These are phyloP conservation scores for Agrotis segetum DNA, from an alignment of 2,888 invertebrate species.

Conservation along the genomic window DNA sequence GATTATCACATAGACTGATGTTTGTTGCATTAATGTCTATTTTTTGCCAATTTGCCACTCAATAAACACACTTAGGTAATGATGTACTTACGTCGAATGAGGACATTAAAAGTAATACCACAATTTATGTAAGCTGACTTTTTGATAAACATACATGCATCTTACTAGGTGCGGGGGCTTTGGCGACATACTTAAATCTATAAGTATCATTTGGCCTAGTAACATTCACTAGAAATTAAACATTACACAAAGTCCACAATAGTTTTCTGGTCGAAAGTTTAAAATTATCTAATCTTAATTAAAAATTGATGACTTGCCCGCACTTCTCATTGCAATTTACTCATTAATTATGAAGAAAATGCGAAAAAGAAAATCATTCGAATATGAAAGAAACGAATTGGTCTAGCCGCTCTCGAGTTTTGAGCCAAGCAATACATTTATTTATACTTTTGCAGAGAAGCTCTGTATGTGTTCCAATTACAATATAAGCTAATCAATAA, in stretches of 20 bases:
- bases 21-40: neutral
- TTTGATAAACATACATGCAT: neutral
- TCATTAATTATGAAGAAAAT: no score
- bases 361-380: no score
- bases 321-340: no score
- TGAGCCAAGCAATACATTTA: no score
- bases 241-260: no score
- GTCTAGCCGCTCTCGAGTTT: no score
- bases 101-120: slow-evolving; percentile 9
- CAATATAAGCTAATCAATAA: neutral
- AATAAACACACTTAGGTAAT: slow-evolving; percentile 28
- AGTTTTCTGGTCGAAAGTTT: no score
- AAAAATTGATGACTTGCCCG: no score
- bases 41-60: slow-evolving; percentile 15
- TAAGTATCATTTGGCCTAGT: neutral
- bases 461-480: neutral
- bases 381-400: no score
- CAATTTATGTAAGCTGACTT: slow-evolving; percentile 6
- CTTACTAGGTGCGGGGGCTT: neutral
- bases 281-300: no score
- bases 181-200: neutral
- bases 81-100: slow-evolving; percentile 7
- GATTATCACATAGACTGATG: slow-evolving; percentile 4
- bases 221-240: no score
- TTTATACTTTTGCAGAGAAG: no score